Conservation (phyloP, 1,140 invertebrate genomes). For the Leptonema lineaticorne region DNA sequence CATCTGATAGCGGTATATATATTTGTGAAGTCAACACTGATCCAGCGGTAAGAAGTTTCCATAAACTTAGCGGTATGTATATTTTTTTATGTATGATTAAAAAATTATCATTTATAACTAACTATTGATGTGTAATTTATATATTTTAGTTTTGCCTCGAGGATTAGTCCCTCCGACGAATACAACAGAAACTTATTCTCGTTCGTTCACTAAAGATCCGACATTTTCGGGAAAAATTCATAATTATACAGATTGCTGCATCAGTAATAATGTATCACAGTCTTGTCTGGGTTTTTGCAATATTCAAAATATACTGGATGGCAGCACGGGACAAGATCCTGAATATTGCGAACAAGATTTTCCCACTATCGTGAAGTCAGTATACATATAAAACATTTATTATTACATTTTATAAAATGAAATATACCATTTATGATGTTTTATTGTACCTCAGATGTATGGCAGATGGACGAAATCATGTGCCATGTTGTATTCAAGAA, state of each 20-base stretch:
- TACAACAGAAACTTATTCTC: conserved; percentile 53
- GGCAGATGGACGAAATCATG: conserved; percentile 79
- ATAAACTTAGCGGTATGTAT: conserved; percentile 68
- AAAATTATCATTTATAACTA: neutral
- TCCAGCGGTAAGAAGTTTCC: conserved; percentile 72
- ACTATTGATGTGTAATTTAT: conserved; percentile 6
- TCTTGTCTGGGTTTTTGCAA: conserved; percentile 78
- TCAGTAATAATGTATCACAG: conserved; percentile 64
- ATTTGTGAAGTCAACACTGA: conserved; percentile 80
- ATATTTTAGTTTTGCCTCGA: conserved; percentile 28
- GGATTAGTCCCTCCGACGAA: conserved; percentile 51
- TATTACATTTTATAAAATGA: neutral
- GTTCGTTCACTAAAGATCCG: conserved; percentile 49
- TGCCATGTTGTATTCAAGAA: conserved; percentile 78
- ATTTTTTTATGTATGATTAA: neutral
- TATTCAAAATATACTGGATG: conserved; percentile 77
- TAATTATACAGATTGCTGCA: conserved; percentile 78
- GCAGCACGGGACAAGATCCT: conserved; percentile 73
- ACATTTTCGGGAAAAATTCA: conserved; percentile 48
- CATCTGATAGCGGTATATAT: conserved; percentile 74
- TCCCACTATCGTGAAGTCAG: conserved; percentile 67
- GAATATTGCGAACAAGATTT: conserved; percentile 77
- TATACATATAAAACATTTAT: neutral
- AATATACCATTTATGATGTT: conserved; percentile 4
- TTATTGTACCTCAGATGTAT: conserved; percentile 54